Conservation (phyloP, 2,113 vertebrate species). For the Zosterops japonicus region DNA sequence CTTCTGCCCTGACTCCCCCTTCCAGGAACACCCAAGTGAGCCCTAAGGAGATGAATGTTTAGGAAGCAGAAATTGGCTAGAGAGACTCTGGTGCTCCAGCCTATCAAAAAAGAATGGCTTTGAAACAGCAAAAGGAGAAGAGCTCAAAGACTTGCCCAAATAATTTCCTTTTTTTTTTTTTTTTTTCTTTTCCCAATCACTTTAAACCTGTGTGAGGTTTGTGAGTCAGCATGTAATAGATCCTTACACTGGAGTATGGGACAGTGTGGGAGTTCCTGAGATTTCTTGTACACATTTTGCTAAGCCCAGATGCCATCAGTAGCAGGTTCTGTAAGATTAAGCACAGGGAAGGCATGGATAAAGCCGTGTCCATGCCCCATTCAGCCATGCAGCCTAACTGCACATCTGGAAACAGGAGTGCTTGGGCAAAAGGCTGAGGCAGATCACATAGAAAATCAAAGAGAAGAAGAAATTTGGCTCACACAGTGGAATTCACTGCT, state of each 20-base stretch:
- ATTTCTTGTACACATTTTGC: neutral
- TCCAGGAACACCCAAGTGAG: accelerated
- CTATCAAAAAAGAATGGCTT: neutral
- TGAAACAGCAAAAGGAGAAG: neutral
- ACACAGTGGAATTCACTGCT: neutral
- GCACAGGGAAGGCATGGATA: neutral
- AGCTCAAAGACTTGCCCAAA: neutral
- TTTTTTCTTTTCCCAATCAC: neutral
- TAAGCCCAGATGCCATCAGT: accelerated
- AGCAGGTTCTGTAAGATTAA: neutral
- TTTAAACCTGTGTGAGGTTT: neutral
- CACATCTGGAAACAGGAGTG: neutral
- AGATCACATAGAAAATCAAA: neutral
- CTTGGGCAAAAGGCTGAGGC: neutral
- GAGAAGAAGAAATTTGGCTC: neutral
- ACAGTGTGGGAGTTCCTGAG: neutral
- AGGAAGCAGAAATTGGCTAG: neutral
- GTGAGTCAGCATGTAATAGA: neutral
- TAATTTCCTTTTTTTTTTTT: neutral
- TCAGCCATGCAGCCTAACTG: neutral
- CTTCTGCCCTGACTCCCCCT: neutral
- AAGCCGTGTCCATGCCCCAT: neutral
- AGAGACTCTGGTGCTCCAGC: neutral
- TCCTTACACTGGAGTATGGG: neutral
- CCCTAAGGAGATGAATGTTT: neutral